Conservation (phyloP, 2,888 invertebrate species). For the Rhingia campestris region DNA sequence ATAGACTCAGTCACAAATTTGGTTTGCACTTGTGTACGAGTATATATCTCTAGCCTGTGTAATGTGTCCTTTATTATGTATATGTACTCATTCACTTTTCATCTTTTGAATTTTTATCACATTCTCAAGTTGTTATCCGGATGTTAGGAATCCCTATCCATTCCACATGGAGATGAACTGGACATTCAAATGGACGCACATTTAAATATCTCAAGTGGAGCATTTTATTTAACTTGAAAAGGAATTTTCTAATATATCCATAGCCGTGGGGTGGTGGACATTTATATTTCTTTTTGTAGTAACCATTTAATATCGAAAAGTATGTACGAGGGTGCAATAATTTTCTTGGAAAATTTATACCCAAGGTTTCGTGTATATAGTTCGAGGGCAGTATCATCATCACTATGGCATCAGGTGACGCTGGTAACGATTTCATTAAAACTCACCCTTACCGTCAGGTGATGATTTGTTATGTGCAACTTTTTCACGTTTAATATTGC, state of each 20-base stretch:
- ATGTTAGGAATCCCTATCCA: constrained; percentile 42
- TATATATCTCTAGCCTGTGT: constrained; percentile 25
- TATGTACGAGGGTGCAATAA: constrained; percentile 11
- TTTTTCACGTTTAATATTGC: constrained; percentile 30
- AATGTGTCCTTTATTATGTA: constrained; percentile 48
- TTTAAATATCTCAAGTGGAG: constrained; percentile 66
- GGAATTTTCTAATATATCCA: constrained; percentile 67
- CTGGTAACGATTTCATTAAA: constrained; percentile 53
- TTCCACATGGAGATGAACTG: constrained; percentile 35
- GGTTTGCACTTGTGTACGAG: neutral
- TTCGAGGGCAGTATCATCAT: constrained; percentile 52
- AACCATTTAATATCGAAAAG: constrained; percentile 53
- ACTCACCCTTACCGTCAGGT: constrained; percentile 19
- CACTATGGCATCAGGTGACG: constrained; percentile 71
- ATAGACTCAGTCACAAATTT: constrained; percentile 34
- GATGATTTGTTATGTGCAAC: constrained; percentile 65
- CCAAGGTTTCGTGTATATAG: constrained; percentile 16
- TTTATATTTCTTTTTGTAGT: constrained; percentile 38
- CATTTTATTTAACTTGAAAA: constrained; percentile 40
- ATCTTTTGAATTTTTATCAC: constrained; percentile 61
- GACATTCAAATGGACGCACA: constrained; percentile 72
- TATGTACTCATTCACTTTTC: constrained; percentile 53
- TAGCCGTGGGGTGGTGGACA: constrained; percentile 45
- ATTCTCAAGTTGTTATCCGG: constrained; percentile 55
- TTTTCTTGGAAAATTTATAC: constrained; percentile 44